Evolutionary conservation across 2,888 invertebrate species (phyloP), one percentile per base, ranked within the genome.

Genomic region (Idaea straminata): DNA sequence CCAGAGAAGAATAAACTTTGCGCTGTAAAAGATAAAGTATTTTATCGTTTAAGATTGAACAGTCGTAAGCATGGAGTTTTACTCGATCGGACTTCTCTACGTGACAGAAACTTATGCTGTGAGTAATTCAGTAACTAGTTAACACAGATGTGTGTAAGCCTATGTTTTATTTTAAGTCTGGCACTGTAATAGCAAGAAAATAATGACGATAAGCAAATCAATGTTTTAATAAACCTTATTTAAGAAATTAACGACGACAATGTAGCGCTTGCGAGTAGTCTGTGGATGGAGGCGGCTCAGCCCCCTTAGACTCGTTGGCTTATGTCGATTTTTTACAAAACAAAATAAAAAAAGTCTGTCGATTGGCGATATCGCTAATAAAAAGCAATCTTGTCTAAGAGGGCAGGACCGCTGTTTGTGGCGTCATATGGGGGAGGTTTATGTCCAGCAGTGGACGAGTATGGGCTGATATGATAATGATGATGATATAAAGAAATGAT

Each of bases 31-130:
- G 70, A 74, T 72, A 78, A 72, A 77, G 75, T 62, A 59, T 65
- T 73, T 73, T 78, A 75, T 81, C 69, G 74, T 67, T 69, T 62
- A 73, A 70, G 73, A 73, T 70, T 69, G 64, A 72, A 73, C 70
- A 68, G 68, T 75, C 77, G 75, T 80, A 82, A 76, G 74, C 79
- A 77, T 83, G 81, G 80, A 84, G 78, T 80, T 81, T 77, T 79
- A 79, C 77, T 79, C 78, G 78, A 84, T 83, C 79, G 78, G 74
- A 74, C 72, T 80, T 74, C 74, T 77, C 66, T 81, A 85, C 85
- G 84, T 85, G 84, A 86, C 82, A 73, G 71, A 83, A 85, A 85
- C 79, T 84, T 68, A 66, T 62, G 59, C 59, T 64, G 63, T 81
- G 69, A 68, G 68, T 69, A 77, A 83, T 77, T 77, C 74, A 73